phyloP scores from a whole-genome alignment of 2,888 invertebrate species.

The Trachelus iudaicus region DNA sequence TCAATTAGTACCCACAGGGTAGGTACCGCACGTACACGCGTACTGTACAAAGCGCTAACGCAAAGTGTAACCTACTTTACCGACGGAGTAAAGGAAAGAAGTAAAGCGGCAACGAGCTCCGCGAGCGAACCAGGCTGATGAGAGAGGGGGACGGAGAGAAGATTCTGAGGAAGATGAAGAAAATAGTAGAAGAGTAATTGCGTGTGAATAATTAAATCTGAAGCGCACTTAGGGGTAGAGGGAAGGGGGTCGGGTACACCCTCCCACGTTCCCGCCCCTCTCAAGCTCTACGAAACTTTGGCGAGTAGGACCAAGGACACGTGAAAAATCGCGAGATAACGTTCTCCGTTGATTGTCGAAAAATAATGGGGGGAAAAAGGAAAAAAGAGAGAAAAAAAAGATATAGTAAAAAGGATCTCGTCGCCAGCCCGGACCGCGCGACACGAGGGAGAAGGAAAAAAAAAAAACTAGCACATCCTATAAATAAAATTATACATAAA shows the following conservation, averaged over 20 bases:
- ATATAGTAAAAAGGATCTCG: background rate
- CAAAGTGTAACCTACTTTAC: constrained; percentile 21
- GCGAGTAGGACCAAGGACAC: too few species aligned
- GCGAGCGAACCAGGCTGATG: background rate
- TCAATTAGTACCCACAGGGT: constrained; percentile 59
- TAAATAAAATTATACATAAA: constrained; percentile 24
- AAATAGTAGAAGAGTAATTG: constrained; percentile 32
- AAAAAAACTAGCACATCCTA: constrained; percentile 1
- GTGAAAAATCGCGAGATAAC: too few species aligned
- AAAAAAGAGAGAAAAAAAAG: background rate
- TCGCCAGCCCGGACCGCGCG: background rate
- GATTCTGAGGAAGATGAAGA: background rate
- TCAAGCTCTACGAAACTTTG: too few species aligned
- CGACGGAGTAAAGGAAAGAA: constrained; percentile 15
- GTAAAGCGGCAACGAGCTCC: constrained; percentile 4
- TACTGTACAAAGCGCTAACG: background rate
- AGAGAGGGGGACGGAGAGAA: background rate
- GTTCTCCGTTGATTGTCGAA: too few species aligned
- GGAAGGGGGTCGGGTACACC: constrained; percentile 5
- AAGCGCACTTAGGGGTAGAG: constrained; percentile 24
- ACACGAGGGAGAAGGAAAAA: background rate
- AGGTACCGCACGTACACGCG: constrained; percentile 21
- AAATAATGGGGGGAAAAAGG: too few species aligned
- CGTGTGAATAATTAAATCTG: constrained; percentile 43
- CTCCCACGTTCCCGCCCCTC: background rate